phyloP scores from a whole-genome alignment of 2,888 invertebrate species.

The Melangyna quadrimaculata region DNA sequence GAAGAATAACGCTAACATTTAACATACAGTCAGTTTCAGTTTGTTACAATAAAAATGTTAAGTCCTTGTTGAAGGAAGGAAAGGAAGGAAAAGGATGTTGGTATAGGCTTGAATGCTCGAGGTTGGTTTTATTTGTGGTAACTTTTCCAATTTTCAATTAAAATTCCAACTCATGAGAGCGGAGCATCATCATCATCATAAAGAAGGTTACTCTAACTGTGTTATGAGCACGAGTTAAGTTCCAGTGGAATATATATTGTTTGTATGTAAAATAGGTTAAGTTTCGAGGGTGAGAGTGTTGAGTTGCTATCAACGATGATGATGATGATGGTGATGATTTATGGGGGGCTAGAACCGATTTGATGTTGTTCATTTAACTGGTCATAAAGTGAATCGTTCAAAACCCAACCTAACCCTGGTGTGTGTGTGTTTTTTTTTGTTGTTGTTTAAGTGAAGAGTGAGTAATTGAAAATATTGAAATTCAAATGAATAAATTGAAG shows the following conservation, averaged over 20 bases:
- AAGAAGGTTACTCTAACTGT: slow-evolving; percentile 24
- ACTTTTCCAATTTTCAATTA: slow-evolving; percentile 36
- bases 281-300: slow-evolving; percentile 14
- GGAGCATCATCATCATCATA: neutral
- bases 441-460: neutral
- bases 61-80: neutral
- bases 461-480: slow-evolving; percentile 19
- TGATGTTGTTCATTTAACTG: slow-evolving; percentile 20
- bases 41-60: slow-evolving; percentile 7
- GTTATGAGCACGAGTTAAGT: slow-evolving; percentile 6
- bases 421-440: too few species aligned
- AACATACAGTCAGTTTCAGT: neutral
- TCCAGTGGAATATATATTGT: neutral
- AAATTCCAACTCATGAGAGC: slow-evolving; percentile 3
- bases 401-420: neutral
- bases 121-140: slow-evolving; percentile 1
- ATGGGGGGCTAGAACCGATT: neutral
- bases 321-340: neutral
- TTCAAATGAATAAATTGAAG: neutral
- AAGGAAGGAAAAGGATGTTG: too few species aligned
- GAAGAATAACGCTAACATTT: neutral
- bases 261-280: slow-evolving; percentile 10
- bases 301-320: neutral
- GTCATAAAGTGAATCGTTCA: slow-evolving; percentile 12
- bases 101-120: neutral